These are phyloP conservation scores for Centropristis striata DNA, from an alignment of 2,113 vertebrate genomes.

Conservation along the genomic window DNA sequence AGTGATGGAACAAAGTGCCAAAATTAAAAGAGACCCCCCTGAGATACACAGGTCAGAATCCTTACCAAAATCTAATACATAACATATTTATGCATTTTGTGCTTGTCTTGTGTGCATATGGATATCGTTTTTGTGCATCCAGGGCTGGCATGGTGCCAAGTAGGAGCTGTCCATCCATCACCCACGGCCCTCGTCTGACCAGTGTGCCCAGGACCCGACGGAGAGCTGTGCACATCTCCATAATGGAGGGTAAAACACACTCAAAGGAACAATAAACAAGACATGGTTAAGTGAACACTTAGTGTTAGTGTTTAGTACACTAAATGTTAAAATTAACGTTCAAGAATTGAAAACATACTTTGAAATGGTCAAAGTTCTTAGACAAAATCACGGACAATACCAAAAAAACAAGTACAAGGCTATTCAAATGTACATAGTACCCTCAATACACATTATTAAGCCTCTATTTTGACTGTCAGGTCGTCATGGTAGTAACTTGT, in stretches of 20 bases:
- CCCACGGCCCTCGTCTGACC: conserved; percentile 94
- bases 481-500: too few species aligned
- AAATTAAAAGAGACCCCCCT: conserved; percentile 97
- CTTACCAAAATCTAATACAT: background rate
- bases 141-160: conserved; percentile 97
- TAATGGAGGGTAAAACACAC: conserved; percentile 94
- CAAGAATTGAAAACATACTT: too few species aligned
- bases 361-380: too few species aligned
- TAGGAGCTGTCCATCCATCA: conserved; percentile 97
- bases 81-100: background rate
- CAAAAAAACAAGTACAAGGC: too few species aligned
- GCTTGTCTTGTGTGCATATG: background rate
- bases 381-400: background rate
- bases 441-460: too few species aligned
- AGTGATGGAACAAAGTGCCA: conserved; percentile 98
- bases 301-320: too few species aligned
- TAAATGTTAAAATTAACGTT: too few species aligned
- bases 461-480: too few species aligned
- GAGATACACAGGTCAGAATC: conserved; percentile 94
- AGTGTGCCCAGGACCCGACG: conserved; percentile 94
- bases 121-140: conserved; percentile 35
- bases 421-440: too few species aligned
- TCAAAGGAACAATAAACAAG: background rate
- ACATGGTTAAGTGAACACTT: too few species aligned
- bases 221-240: conserved; percentile 98